These are phyloP conservation scores for Hydrolagus colliei DNA, from an alignment of 2,797 vertebrate genomes.

Conservation along the genomic window DNA sequence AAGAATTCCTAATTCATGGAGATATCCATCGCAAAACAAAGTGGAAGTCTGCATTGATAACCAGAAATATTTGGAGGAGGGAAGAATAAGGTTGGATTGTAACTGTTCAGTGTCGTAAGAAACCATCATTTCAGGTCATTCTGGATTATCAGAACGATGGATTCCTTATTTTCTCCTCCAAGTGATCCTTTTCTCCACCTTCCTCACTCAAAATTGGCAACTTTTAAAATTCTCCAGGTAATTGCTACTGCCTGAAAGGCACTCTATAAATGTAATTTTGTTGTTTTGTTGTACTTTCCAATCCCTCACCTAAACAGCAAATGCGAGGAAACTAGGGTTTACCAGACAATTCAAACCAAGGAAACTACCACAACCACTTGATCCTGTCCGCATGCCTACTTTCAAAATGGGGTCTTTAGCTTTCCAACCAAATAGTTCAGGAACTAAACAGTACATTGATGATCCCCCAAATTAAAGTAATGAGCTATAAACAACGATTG, in stretches of 20 bases:
- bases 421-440: too few relatives aligned
- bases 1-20: background rate
- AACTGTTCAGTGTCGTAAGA: background rate
- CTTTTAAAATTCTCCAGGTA: background rate
- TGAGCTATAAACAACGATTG: too few relatives aligned
- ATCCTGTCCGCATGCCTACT: too few relatives aligned
- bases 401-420: too few relatives aligned
- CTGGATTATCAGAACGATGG: background rate
- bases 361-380: too few relatives aligned
- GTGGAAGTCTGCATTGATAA: background rate
- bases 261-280: too few relatives aligned
- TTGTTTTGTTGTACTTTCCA: background rate
- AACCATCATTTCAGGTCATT: background rate
- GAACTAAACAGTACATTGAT: too few relatives aligned
- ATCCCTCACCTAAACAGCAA: background rate
- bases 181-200: background rate
- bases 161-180: conserved; percentile 4
- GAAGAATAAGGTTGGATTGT: background rate
- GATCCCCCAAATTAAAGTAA: too few relatives aligned
- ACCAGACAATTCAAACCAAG: too few relatives aligned
- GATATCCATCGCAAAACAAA: background rate
- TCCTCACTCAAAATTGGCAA: background rate
- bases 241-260: background rate
- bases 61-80: background rate
- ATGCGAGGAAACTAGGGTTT: background rate